Evolutionary conservation across 2,888 invertebrate genomes (phyloP), one percentile per base, ranked within the genome.

Genomic region (Nomada fucata): DNA sequence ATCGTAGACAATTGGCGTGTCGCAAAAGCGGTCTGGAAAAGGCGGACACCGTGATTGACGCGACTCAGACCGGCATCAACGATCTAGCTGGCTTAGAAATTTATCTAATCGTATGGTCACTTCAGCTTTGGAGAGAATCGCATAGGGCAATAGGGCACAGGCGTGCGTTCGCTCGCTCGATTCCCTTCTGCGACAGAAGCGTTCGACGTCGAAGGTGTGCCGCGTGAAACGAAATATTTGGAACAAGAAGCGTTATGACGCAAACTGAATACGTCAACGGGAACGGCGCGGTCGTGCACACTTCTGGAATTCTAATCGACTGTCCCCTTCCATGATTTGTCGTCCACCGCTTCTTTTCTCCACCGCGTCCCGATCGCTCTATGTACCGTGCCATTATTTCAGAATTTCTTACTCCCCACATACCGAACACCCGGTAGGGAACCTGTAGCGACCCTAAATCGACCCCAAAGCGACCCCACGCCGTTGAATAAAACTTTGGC

Each of bases 1-100:
- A 68, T 78, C 89, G 89, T 89, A 84, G 89, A 89, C 83, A 87
- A 89, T 89, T 79, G 88, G 79, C 73, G 79, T 88, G 85, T 88
- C 80, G 87, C 82, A 83, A 88, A 83, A 64, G 72, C 63, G 57
- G 79, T n/a, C 53, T 36, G 73, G 78, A 76, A 79, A 79, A 88
- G 82, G 76, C 79, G 79, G 76, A 50, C 78, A 15, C 36, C 15
- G 53, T 26, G 68, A 71, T 67, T 50, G 60, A 55, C 71, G 65
- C 53, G 71, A 78, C 70, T 70, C 18, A 64, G 68, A 69, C 57
- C 50, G 69, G 64, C n/a, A 63, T 60, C 60, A 71, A 50, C 79
- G 44, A 23, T 29, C 36, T 20, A 4, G 15, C 23, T 23, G 13
- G 11, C 20, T 13, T 10, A 23, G 7, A 53, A 23, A 63, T 63